A percentile compares a stretch with the other conserved stretches of the same genome.
Evolutionary conservation across 2,888 invertebrate genomes (phyloP).

Genomic region (Stratiomys singularior): DNA sequence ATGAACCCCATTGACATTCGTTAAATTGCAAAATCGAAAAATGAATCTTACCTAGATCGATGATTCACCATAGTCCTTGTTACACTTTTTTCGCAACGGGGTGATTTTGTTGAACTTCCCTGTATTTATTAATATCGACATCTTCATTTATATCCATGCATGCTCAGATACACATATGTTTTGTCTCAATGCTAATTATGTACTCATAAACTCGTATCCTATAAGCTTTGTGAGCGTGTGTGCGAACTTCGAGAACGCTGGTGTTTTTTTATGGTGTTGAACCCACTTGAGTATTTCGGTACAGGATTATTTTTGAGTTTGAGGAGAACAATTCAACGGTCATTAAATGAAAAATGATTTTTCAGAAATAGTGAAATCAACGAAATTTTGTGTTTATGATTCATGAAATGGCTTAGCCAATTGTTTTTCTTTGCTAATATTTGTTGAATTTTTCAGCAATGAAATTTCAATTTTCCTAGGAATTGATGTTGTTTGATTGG

Average conservation of each 20-base stretch:
- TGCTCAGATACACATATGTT: background rate
- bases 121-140: background rate
- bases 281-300: too few species aligned
- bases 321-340: background rate
- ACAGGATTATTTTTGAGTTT: background rate
- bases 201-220: background rate
- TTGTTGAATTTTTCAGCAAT: background rate
- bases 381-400: constrained; percentile 1
- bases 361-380: background rate
- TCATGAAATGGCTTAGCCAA: background rate
- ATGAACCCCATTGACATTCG: background rate
- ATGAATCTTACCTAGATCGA: background rate
- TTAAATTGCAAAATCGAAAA: background rate
- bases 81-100: background rate
- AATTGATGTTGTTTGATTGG: too few species aligned
- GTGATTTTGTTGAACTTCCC: background rate
- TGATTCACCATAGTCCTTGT: background rate
- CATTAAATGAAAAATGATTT: background rate
- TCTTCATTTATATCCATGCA: background rate
- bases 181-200: background rate
- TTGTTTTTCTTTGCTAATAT: background rate
- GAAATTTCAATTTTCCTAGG: too few species aligned
- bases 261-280: too few species aligned
- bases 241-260: too few species aligned
- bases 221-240: too few species aligned